phyloP scores from a whole-genome alignment of 2,113 vertebrate species.

The Pogona vitticeps region DNA sequence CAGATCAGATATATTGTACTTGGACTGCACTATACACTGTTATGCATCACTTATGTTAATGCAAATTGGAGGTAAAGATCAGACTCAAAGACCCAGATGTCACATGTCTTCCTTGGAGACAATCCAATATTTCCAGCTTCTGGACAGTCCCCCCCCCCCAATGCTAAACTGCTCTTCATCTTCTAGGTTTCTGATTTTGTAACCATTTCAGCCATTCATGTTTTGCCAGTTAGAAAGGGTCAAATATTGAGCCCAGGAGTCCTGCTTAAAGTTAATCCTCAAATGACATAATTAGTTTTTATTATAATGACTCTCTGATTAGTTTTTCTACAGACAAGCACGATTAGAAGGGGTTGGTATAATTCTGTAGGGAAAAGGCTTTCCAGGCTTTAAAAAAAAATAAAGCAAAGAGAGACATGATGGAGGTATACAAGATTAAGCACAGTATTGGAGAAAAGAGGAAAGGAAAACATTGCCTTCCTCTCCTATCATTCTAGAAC shows the following conservation, averaged over 20 bases:
- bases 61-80: not conserved
- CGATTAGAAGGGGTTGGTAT: too few species aligned
- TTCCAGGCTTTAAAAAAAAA: too few species aligned
- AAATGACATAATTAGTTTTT: constrained; percentile 1
- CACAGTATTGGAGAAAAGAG: too few species aligned
- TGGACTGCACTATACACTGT: constrained; percentile 13
- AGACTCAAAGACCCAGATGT: not conserved
- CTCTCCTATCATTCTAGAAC: too few species aligned
- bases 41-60: constrained; percentile 19
- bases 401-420: too few species aligned
- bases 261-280: constrained; percentile 19
- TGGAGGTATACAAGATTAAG: too few species aligned
- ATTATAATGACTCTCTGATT: constrained; percentile 41
- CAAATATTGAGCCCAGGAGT: not conserved
- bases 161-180: not conserved
- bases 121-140: constrained; percentile 23
- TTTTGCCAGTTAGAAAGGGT: not conserved
- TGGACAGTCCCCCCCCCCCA: not conserved
- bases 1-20: constrained; percentile 34
- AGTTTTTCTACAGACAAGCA: not conserved
- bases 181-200: not conserved
- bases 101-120: not conserved
- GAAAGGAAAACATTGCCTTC: too few species aligned
- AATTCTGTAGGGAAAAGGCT: too few species aligned
- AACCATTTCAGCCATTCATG: constrained; percentile 1